A percentile compares a stretch with the other conserved stretches of the same genome.
These are phyloP conservation scores for Chiropotes sagulatus DNA, from an alignment of 2,797 vertebrate genomes.

Conservation along the genomic window DNA sequence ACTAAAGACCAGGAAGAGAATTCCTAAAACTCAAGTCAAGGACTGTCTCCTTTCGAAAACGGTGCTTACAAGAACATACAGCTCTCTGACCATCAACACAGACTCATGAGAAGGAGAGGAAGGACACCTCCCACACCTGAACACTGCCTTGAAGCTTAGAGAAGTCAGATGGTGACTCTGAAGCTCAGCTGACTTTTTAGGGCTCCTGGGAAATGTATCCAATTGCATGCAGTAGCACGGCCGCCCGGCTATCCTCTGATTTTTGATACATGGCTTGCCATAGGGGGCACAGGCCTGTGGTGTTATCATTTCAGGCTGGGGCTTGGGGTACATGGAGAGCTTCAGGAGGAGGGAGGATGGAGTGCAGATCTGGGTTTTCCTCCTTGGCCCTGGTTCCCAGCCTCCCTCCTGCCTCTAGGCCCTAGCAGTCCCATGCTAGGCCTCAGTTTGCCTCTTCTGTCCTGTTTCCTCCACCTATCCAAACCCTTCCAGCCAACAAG, in stretches of 20 bases:
- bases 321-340: not conserved
- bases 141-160: fast-evolving
- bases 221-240: fast-evolving
- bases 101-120: not conserved
- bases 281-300: fast-evolving
- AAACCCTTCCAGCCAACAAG: not conserved
- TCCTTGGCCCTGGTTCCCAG: not conserved
- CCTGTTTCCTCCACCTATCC: not conserved
- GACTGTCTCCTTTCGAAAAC: not conserved
- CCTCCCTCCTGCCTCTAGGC: no score
- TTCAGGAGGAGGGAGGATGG: not conserved
- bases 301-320: not conserved
- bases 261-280: not conserved
- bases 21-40: not conserved
- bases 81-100: not conserved
- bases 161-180: not conserved
- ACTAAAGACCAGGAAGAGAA: not conserved
- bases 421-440: not conserved
- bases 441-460: not conserved
- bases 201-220: not conserved
- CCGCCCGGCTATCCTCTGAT: not conserved
- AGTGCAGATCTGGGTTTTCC: not conserved
- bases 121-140: fast-evolving
- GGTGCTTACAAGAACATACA: not conserved
- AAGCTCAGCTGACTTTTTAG: not conserved